Percentiles rank a stretch among this genome's conserved stretches.
Conservation (phyloP, 2,888 invertebrate genomes). For the Automeris io region DNA sequence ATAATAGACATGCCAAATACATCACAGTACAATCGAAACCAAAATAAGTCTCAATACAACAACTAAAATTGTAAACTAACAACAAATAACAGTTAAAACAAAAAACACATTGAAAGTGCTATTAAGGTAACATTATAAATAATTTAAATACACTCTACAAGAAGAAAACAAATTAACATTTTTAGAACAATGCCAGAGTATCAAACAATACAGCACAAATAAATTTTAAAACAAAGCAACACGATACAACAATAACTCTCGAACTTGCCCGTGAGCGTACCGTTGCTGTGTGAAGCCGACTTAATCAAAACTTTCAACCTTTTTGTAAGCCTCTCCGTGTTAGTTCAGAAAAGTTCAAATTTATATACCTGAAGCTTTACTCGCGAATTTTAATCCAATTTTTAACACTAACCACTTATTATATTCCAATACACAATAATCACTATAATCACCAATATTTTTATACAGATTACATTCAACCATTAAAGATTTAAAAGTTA, state of each 20-base stretch:
- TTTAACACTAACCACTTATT: slow-evolving; percentile 29
- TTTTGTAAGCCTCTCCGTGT: slow-evolving; percentile 23
- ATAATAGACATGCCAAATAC: no score
- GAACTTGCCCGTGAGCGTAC: slow-evolving; percentile 46
- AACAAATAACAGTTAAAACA: slow-evolving; percentile 6
- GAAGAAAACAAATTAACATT: slow-evolving; percentile 31
- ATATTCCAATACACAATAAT: slow-evolving; percentile 18
- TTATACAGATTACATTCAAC: slow-evolving; percentile 1
- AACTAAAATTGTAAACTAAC: slow-evolving; percentile 6
- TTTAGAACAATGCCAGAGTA: slow-evolving; percentile 34
- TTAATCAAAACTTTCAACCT: slow-evolving; percentile 26
- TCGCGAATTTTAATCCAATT: slow-evolving; percentile 24
- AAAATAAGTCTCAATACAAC: no score
- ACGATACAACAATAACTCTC: slow-evolving; percentile 26
- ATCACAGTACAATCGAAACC: no score
- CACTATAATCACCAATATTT: slow-evolving; percentile 7
- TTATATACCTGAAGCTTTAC: slow-evolving; percentile 19
- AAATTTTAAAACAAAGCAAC: slow-evolving; percentile 39
- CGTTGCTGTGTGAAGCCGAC: slow-evolving; percentile 41
- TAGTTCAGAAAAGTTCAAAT: slow-evolving; percentile 28
- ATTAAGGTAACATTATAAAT: slow-evolving; percentile 34
- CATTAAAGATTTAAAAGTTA: not conserved
- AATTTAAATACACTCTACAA: slow-evolving; percentile 28
- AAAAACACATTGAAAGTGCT: slow-evolving; percentile 18
- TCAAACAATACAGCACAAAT: slow-evolving; percentile 53